These are phyloP conservation scores for Glossosoma conforme DNA, from an alignment of 1,140 invertebrate genomes.

Conservation along the genomic window DNA sequence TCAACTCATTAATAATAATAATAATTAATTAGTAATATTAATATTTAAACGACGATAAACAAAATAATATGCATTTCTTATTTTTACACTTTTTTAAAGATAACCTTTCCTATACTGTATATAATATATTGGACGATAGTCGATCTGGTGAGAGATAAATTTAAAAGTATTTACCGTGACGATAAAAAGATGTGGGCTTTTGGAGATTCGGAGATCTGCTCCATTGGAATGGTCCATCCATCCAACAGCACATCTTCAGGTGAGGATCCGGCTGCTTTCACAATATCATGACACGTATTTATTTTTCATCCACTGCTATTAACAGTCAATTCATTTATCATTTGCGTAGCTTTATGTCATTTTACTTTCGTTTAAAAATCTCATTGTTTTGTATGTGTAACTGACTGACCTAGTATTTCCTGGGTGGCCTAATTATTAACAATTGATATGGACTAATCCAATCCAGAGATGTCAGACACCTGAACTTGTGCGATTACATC, in stretches of 20 bases:
- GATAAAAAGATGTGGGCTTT: constrained; percentile 47
- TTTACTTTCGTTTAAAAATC: background rate
- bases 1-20: constrained; percentile 15
- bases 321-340: background rate
- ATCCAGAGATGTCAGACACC: too few species aligned
- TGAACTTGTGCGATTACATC: too few species aligned
- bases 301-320: background rate
- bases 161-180: background rate
- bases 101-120: constrained; percentile 3
- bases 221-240: constrained; percentile 66
- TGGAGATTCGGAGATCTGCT: constrained; percentile 63
- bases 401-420: constrained; percentile 1
- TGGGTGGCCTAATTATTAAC: background rate
- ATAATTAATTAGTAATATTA: too few species aligned
- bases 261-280: constrained; percentile 36
- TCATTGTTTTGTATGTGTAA: constrained; percentile 1
- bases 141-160: background rate
- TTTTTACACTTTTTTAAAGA: constrained; percentile 26
- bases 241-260: constrained; percentile 64
- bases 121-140: background rate
- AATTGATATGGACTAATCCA: background rate
- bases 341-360: background rate
- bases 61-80: constrained; percentile 8
- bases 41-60: background rate
- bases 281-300: background rate